A percentile compares a stretch with the other conserved stretches of the same genome.
These are phyloP conservation scores for Falcaria lacertinaria DNA, from an alignment of 2,888 invertebrate genomes.

Conservation along the genomic window DNA sequence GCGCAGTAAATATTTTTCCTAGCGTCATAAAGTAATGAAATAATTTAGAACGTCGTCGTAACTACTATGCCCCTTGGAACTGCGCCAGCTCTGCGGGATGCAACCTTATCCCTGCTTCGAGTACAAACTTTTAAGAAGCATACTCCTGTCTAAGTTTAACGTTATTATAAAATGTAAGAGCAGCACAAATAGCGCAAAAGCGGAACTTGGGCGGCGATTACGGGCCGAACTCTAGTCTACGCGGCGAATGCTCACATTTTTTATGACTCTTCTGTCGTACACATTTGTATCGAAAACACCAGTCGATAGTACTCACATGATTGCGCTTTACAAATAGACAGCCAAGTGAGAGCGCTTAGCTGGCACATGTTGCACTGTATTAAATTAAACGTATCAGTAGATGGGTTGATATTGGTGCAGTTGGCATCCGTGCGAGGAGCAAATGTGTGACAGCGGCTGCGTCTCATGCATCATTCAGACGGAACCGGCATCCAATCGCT, in stretches of 20 bases:
- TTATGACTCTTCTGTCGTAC: conserved; percentile 32
- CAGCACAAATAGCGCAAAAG: conserved; percentile 30
- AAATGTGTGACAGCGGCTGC: conserved; percentile 27
- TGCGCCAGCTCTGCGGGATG: conserved; percentile 47
- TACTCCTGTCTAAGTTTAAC: conserved; percentile 46
- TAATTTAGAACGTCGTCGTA: conserved; percentile 53
- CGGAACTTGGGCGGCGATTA: conserved; percentile 39
- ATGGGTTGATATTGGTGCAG: conserved; percentile 31
- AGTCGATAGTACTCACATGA: conserved; percentile 19
- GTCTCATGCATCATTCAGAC: conserved; percentile 53
- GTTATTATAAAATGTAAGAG: conserved; percentile 52
- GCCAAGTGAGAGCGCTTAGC: conserved; percentile 20
- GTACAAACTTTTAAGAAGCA: conserved; percentile 50
- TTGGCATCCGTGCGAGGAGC: conserved; percentile 24
- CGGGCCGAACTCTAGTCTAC: conserved; percentile 25
- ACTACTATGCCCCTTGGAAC: conserved; percentile 42
- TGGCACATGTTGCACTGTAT: conserved; percentile 39
- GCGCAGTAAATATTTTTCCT: conserved; percentile 36
- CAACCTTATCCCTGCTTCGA: conserved; percentile 41
- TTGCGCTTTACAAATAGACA: conserved; percentile 22
- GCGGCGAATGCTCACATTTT: conserved; percentile 41
- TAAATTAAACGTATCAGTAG: conserved; percentile 40
- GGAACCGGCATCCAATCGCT: conserved; percentile 57
- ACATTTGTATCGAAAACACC: conserved; percentile 21
- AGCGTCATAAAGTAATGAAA: conserved; percentile 54